Evolutionary conservation across 2,888 invertebrate genomes (phyloP).

Genomic region (Tachina lurida): DNA sequence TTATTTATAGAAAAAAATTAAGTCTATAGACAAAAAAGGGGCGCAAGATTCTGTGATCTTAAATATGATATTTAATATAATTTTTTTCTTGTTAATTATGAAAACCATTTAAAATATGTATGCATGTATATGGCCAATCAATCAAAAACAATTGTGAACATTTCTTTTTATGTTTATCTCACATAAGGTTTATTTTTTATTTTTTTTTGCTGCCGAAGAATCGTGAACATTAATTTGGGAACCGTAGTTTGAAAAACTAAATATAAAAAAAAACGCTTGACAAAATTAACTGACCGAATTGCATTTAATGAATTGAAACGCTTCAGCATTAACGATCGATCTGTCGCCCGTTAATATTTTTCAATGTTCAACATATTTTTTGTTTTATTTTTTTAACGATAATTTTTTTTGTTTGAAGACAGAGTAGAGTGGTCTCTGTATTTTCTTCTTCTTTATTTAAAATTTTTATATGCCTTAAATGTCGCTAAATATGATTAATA

Average conservation of each 20-base stretch:
- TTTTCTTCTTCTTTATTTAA: neutral
- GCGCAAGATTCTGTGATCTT: no score
- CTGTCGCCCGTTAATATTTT: constrained; percentile 45
- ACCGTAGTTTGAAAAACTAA: neutral
- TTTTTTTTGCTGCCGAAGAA: no score
- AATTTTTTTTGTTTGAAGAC: constrained; percentile 26
- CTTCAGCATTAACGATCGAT: neutral
- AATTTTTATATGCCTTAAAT: constrained; percentile 46
- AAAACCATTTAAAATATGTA: no score
- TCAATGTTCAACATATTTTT: constrained; percentile 10
- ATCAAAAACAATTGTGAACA: no score
- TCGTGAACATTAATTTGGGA: neutral
- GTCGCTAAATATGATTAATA: constrained; percentile 51
- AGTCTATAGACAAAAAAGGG: no score
- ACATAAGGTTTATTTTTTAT: no score
- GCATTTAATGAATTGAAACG: constrained; percentile 43
- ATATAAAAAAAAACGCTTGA: neutral
- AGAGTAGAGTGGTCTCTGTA: constrained; percentile 33
- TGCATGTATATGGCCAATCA: no score
- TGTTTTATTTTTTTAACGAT: constrained; percentile 26
- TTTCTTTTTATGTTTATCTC: no score
- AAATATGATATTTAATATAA: no score
- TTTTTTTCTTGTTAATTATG: no score
- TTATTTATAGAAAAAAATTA: no score
- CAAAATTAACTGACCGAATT: constrained; percentile 34